Base-by-base conservation (phyloP, 2,113 vertebrate species). In the Leucosticte australis region DNA sequence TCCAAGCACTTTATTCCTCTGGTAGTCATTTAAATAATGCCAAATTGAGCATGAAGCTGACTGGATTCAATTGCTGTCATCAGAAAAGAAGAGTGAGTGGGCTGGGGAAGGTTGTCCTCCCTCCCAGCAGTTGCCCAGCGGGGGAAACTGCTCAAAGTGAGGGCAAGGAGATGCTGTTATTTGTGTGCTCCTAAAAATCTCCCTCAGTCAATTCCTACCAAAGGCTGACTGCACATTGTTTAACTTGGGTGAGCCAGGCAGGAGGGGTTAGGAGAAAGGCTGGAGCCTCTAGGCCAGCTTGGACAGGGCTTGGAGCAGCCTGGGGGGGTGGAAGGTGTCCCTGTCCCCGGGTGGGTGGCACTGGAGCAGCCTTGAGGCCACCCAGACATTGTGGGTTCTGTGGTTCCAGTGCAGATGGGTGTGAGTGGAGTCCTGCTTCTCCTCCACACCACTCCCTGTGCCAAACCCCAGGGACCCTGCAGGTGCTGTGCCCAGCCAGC, bases 31-130 rank as follows among this genome's bases (percentile, higher is more conserved):
- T 87, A 81, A 93, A 92, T 95, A 91, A 92, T 79, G 75, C 41
- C 84, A 96, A 97, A 96, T 91, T 94, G 93, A 89, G 95, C 95
- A 68, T 96, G 89, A 89, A 94, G 47, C 78, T 64, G 74, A 44
- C 82, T 90, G 73, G 55, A 46, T 87, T 68, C 81, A 69, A 82
- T 65, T 83, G 80, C 83, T 95, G 73, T 70, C 82, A 82, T 89
- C 71, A 82, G 49, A 46, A 73, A 57, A 79, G 31, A 74, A 60
- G 79, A 94, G 31, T 52, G 46, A 90, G 94, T 62, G 80, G 49
- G 73, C 39, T 89, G 60, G 74, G 37, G 81, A 78, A 75, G 59
- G 39, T 64, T 77, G 9, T 86, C 50, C 37, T 76, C 65, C 87
- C 39, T 91, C 62, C 62, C 87, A 91, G 59, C 22, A 42, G 41